These are phyloP conservation scores for Brachirus orientalis DNA, from an alignment of 2,113 vertebrate species.

Conservation along the genomic window DNA sequence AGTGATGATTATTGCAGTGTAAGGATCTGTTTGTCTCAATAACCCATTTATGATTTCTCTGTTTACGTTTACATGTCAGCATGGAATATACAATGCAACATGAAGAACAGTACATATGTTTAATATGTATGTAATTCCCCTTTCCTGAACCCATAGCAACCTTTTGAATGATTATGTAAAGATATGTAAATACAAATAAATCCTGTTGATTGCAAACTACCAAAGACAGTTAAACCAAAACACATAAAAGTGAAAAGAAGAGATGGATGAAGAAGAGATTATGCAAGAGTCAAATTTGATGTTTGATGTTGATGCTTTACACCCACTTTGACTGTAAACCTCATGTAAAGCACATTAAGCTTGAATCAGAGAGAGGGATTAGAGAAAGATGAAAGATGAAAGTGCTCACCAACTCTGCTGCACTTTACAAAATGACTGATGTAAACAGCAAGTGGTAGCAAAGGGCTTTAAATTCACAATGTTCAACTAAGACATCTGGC, in stretches of 20 bases:
- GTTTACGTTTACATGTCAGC: conserved; percentile 24
- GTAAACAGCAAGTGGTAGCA: not conserved
- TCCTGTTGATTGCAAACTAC: not conserved
- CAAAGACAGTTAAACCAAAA: not conserved
- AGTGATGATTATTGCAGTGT: conserved; percentile 15
- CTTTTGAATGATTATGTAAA: not conserved
- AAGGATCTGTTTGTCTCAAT: not conserved
- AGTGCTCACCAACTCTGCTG: not conserved
- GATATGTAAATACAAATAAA: not conserved
- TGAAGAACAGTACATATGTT: not conserved
- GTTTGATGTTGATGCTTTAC: too few relatives aligned
- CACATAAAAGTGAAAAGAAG: not conserved
- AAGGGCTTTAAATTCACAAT: not conserved
- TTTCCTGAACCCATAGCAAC: not conserved
- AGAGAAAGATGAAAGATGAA: conserved; percentile 16
- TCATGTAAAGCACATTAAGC: not conserved
- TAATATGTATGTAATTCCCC: not conserved
- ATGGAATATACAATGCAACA: too few relatives aligned
- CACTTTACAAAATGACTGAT: not conserved
- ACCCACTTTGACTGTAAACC: not conserved
- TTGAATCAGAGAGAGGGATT: conserved; percentile 14
- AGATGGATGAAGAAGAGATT: not conserved
- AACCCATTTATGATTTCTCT: not conserved
- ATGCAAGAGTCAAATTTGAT: not conserved
- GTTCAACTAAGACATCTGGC: not conserved